Conservation (phyloP, 2,797 vertebrate genomes). For the Oryzias dopingdopingensis region DNA sequence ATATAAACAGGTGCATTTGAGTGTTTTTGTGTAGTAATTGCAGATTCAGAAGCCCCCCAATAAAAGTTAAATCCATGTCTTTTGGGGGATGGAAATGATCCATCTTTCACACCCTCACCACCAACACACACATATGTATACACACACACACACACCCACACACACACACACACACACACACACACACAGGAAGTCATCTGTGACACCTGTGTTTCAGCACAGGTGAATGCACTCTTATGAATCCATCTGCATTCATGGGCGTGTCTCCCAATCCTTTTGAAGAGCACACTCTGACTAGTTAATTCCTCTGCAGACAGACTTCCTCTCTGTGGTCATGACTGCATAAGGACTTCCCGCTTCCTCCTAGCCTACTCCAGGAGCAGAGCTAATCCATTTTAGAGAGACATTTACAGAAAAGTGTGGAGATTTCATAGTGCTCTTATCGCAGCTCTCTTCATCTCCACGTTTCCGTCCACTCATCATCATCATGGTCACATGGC, state of each 20-base stretch:
- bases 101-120: constrained; percentile 46
- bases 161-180: constrained; percentile 21
- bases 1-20: no score
- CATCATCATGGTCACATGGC: background rate
- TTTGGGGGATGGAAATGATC: constrained; percentile 50
- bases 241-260: constrained; percentile 8
- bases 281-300: background rate
- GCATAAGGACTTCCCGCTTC: constrained; percentile 20
- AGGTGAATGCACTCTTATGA: constrained; percentile 21
- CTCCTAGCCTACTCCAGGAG: constrained; percentile 4
- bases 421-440: constrained; percentile 36
- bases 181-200: constrained; percentile 28
- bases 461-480: background rate
- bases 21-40: background rate
- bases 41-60: constrained; percentile 10
- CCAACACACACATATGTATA: constrained; percentile 15
- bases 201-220: constrained; percentile 19
- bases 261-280: background rate
- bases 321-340: constrained; percentile 7
- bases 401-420: constrained; percentile 25
- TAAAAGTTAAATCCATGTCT: constrained; percentile 36
- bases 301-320: background rate
- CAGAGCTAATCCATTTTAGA: constrained; percentile 4
- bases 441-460: constrained; percentile 15
- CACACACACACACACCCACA: no score